These are phyloP conservation scores for Dermochelys coriacea DNA, from an alignment of 2,797 vertebrate species.

Conservation along the genomic window DNA sequence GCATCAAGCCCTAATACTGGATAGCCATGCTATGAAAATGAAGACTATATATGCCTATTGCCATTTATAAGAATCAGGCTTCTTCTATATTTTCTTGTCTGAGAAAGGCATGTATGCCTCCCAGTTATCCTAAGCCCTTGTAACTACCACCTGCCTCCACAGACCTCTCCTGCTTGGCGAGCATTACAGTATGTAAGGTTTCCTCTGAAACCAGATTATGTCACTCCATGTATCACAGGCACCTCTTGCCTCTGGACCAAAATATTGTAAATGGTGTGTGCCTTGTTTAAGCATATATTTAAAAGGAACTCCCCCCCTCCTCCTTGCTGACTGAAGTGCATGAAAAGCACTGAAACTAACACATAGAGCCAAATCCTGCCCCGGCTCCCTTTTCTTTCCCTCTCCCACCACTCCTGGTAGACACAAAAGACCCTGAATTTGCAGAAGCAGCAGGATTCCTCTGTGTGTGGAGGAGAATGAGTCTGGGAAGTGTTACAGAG, in stretches of 20 bases:
- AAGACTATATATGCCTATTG: not conserved
- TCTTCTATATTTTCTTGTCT: not conserved
- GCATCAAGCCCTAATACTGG: not conserved
- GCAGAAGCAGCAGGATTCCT: not conserved
- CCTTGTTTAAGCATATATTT: not conserved
- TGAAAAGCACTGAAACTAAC: not conserved
- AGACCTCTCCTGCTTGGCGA: not conserved
- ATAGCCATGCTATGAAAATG: not conserved
- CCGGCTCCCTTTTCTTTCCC: not conserved
- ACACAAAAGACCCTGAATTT: not conserved
- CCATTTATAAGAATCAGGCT: not conserved
- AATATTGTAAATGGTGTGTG: not conserved
- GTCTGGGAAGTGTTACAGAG: not conserved
- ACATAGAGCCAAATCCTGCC: not conserved
- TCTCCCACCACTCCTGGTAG: not conserved
- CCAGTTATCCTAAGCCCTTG: not conserved
- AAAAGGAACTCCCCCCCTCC: not conserved
- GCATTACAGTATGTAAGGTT: not conserved
- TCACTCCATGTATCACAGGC: not conserved
- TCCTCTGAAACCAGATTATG: not conserved
- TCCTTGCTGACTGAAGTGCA: not conserved
- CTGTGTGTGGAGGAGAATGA: not conserved
- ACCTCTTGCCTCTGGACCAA: not conserved
- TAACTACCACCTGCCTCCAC: not conserved
- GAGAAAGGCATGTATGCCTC: not conserved